Base-by-base conservation (phyloP, 2,888 invertebrate species). In the Cryptops parisi region DNA sequence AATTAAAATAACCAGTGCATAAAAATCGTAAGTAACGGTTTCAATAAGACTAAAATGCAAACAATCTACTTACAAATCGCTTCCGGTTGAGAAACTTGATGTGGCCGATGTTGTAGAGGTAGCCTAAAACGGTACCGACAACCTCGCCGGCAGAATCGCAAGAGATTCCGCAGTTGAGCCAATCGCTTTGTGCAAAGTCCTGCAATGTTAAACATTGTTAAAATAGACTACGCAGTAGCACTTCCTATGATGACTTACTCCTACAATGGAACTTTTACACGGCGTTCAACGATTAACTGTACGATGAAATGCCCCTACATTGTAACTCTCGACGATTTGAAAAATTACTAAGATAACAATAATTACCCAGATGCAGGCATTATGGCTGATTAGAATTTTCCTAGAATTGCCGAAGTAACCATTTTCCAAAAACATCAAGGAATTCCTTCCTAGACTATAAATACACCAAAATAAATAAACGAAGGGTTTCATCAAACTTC, bases 111-210 rank as follows among this genome's bases (percentile, higher is more conserved):
- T 33, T 33, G 24, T 48, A 4, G 23, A 48, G 22, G 23, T 48
- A 38, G 12, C 33, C 38, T 27, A 48, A 22, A 19, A 48, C 48
- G 6, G 39, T 33, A 5, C 48, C 48, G 5, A 48, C 21, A 12
- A 48, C 48, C 38, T 48, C 48, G 4, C 48, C 48, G n/a, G 26
- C 23, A 15, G 48, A 48, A 48, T 48, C 48, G 22, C 48, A 48
- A 3, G 33, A 38, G n/a, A 27, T 38, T 2, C 33, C 2, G 38
- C 48, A 48, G 23, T 48, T 48, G 15, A 48, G n/a, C 48, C 48
- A 48, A 21, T 48, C 48, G 38, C 22, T 48, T 9, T 38, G 2
- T 9, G 48, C 26, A 26, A 47, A 24, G 12, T 47, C 3, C 47
- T 47, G 26, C 15, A 12, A 47, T n/a, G 22, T 9, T 33, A 33